Conservation (phyloP, 2,113 vertebrate genomes). For the Thunnus maccoyii region DNA sequence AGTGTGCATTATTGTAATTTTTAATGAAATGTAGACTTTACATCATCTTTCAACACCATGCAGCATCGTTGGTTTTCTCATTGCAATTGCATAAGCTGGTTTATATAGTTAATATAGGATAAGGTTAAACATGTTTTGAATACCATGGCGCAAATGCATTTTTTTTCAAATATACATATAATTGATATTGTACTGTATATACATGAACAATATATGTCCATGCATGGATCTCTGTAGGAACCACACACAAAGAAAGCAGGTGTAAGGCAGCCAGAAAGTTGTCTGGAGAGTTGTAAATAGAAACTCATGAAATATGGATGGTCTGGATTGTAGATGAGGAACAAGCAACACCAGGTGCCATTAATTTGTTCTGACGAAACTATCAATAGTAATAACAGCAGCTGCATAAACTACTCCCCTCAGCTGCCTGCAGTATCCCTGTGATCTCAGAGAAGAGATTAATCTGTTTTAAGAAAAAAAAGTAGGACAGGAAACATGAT, state of each 20-base stretch:
- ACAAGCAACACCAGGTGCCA: constrained; percentile 35
- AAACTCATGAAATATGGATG: constrained; percentile 51
- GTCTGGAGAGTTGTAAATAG: constrained; percentile 38
- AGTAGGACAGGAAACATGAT: constrained; percentile 13
- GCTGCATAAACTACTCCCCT: constrained; percentile 20
- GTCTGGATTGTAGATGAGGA: constrained; percentile 38
- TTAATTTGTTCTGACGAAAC: constrained; percentile 46
- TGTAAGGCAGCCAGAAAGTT: background rate
- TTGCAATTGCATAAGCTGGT: background rate
- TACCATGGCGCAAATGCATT: no score
- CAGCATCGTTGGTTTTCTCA: background rate
- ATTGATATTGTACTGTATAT: no score
- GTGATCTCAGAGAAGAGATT: constrained; percentile 8
- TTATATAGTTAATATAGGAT: no score
- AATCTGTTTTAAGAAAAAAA: background rate
- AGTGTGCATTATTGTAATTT: no score
- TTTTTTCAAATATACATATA: no score
- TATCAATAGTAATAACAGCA: constrained; percentile 40
- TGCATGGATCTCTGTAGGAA: background rate
- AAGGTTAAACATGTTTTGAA: no score
- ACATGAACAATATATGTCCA: no score
- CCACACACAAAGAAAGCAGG: constrained; percentile 16
- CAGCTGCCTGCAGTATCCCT: background rate
- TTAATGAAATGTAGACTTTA: no score
- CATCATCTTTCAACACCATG: background rate